A percentile compares a stretch with the other conserved stretches of the same genome.
These are phyloP conservation scores for Apotomis betuletana DNA, from an alignment of 2,888 invertebrate species.

Conservation along the genomic window DNA sequence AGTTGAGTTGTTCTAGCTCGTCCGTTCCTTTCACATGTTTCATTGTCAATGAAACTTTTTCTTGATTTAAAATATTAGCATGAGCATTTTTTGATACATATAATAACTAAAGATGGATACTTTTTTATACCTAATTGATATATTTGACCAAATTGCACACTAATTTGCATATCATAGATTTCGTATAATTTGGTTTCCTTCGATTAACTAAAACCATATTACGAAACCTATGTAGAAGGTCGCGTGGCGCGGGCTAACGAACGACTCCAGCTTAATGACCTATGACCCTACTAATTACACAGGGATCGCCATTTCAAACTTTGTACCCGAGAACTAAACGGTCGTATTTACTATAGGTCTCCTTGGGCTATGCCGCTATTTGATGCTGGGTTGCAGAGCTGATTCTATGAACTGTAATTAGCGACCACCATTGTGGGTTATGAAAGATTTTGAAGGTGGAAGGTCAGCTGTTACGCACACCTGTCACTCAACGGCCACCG, in stretches of 20 bases:
- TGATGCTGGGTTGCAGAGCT: neutral
- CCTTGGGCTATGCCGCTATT: neutral
- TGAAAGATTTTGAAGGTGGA: constrained; percentile 33
- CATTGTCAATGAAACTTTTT: no score
- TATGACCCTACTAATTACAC: constrained; percentile 33
- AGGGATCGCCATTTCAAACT: constrained; percentile 25
- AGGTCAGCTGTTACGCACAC: constrained; percentile 22
- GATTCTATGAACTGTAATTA: constrained; percentile 32
- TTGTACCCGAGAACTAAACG: neutral
- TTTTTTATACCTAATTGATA: neutral
- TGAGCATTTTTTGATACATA: no score
- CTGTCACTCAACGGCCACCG: constrained; percentile 1
- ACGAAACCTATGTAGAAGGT: constrained; percentile 56
- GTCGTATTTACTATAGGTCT: neutral
- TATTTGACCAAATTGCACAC: neutral
- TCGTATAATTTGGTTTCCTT: neutral
- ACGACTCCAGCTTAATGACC: constrained; percentile 35
- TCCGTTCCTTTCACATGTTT: no score
- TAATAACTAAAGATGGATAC: no score
- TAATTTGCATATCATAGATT: constrained; percentile 1
- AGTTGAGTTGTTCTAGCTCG: no score
- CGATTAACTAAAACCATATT: constrained; percentile 45
- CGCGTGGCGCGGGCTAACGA: constrained; percentile 29
- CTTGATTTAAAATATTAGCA: no score
- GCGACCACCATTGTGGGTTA: constrained; percentile 26